Evolutionary conservation across 1,140 invertebrate genomes (phyloP).

Genomic region (Drosophila fuyamai): DNA sequence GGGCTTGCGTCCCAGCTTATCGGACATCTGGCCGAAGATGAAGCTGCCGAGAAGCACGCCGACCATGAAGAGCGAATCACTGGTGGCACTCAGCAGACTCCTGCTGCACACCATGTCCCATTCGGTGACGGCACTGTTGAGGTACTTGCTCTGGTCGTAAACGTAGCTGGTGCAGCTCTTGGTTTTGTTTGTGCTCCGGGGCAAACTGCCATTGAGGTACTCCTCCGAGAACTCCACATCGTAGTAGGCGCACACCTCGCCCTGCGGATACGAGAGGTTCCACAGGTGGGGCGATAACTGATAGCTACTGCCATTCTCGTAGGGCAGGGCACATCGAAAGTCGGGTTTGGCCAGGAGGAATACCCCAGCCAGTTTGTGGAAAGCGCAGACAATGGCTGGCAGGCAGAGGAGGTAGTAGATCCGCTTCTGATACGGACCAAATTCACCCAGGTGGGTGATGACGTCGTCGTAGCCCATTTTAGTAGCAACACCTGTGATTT

Average conservation of each 20-base stretch:
- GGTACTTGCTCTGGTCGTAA: conserved; percentile 87
- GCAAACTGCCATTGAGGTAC: conserved; percentile 68
- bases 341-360: conserved; percentile 89
- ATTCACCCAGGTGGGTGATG: conserved; percentile 89
- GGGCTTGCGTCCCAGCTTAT: conserved; percentile 90
- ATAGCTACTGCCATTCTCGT: conserved; percentile 86
- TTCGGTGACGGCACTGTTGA: conserved; percentile 88
- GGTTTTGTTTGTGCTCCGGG: conserved; percentile 46
- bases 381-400: conserved; percentile 90
- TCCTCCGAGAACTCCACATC: conserved; percentile 80
- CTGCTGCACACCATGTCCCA: conserved; percentile 91
- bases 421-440: conserved; percentile 90
- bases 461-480: conserved; percentile 91
- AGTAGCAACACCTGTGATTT: conserved; percentile 17
- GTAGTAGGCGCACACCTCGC: conserved; percentile 86
- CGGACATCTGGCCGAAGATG: conserved; percentile 91
- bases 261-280: conserved; percentile 87
- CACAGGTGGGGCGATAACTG: conserved; percentile 84
- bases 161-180: conserved; percentile 86
- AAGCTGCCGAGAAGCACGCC: conserved; percentile 93
- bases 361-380: conserved; percentile 91
- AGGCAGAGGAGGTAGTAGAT: conserved; percentile 90
- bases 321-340: conserved; percentile 87
- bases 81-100: conserved; percentile 89
- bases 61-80: conserved; percentile 93